These are phyloP conservation scores for Papilio dardanus DNA, from an alignment of 1,140 invertebrate species.

Conservation along the genomic window DNA sequence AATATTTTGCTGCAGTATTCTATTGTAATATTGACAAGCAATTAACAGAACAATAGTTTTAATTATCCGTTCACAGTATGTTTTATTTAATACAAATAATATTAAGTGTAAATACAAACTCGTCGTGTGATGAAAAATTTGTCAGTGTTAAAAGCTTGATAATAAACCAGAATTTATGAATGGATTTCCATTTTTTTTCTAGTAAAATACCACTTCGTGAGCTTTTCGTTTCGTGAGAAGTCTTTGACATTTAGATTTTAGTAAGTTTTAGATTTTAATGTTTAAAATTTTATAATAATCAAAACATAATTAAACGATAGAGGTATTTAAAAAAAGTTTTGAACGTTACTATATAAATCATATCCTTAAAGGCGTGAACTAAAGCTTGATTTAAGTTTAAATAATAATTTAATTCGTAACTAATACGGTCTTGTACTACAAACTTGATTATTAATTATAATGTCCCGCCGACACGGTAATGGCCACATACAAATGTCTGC, in stretches of 20 bases:
- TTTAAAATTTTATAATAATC: not conserved
- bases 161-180: not conserved
- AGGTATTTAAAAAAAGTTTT: not conserved
- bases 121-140: not conserved
- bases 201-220: not conserved
- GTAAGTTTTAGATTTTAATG: not conserved
- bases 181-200: not conserved
- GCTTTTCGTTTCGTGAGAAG: not conserved
- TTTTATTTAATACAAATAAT: too few relatives aligned
- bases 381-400: not conserved
- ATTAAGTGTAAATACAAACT: not conserved
- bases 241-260: not conserved
- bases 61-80: not conserved
- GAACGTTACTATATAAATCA: not conserved
- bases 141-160: not conserved
- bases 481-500: not conserved
- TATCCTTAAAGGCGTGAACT: not conserved
- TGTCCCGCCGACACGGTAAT: slow-evolving; percentile 12
- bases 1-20: not conserved
- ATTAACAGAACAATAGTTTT: not conserved
- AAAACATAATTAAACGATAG: not conserved
- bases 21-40: not conserved
- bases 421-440: slow-evolving; percentile 3
- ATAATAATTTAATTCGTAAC: not conserved
- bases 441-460: slow-evolving; percentile 24